Evolutionary conservation across 2,113 vertebrate species (phyloP), one percentile per base, ranked within the genome.

Genomic region (Malaclemys terrapin): DNA sequence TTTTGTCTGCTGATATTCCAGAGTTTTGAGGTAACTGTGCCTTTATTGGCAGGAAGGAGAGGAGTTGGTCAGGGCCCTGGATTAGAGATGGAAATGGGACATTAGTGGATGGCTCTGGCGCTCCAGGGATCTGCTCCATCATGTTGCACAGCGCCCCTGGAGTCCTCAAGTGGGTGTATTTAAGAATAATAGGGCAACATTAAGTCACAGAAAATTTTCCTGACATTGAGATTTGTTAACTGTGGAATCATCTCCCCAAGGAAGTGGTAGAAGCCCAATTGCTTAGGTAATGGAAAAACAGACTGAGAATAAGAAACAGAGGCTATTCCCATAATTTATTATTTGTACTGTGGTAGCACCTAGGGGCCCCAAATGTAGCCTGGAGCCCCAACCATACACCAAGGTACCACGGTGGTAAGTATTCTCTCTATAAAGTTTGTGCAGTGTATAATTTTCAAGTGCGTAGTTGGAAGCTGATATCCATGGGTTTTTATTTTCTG

Each of bases 181-280:
- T 93, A 96, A 91, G 72, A 85, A n/a, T 1, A 25, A 87, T 69
- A 87, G 87, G 89, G 62, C 93, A 86, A 56, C 76, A 2, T 56
- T 49, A 78, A 91, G 83, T 92, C 85, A 57, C 65, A 89, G 88
- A 82, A 87, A 62, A 57, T 0, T 81, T 80, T 87, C 92, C 50
- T 93, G 95, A 57, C 87, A 88, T 91, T 88, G 87, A 85, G 78
- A 31, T 17, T 79, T 47, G 2, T 31, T 47, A 47, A 27, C 47
- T 87, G 80, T 90, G 90, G 87, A 87, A 72, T 80, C 94, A 91
- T 93, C 76, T 53, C 69, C 8, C 2, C 0, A 42, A 65, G 84
- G 82, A 62, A 91, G 89, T 56, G 72, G 31, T 45, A 72, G 85
- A 93, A 86, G 59, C 90, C 45, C 22, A 1, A n/a, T 22, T 1